These are phyloP conservation scores for Sisor rabdophorus DNA, from an alignment of 2,113 vertebrate genomes.

Conservation along the genomic window DNA sequence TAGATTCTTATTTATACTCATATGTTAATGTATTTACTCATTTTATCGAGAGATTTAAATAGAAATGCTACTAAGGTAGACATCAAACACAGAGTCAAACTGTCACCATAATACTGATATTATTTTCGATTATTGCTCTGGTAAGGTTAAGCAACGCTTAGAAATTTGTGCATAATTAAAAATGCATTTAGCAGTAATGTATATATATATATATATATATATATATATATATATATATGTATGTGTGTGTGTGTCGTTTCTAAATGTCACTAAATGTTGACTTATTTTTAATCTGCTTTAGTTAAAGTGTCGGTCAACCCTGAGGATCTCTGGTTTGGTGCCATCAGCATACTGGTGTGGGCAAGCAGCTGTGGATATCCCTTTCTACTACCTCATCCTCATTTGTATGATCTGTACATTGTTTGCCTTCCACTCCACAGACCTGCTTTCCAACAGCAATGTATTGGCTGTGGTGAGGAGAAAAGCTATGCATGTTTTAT, in stretches of 20 bases:
- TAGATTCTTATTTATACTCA: conserved; percentile 13
- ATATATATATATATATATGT: too few relatives aligned
- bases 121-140: too few relatives aligned
- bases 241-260: too few relatives aligned
- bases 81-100: conserved; percentile 39
- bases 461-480: conserved; percentile 81
- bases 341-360: conserved; percentile 96
- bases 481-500: background rate
- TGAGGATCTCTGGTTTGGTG: conserved; percentile 88
- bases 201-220: too few relatives aligned
- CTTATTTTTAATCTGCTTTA: conserved; percentile 50
- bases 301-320: conserved; percentile 89
- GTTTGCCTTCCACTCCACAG: conserved; percentile 82
- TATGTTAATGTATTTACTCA: conserved; percentile 25
- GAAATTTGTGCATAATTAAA: too few relatives aligned
- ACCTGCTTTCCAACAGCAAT: conserved; percentile 79
- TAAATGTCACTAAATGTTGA: too few relatives aligned
- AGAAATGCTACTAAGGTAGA: conserved; percentile 34
- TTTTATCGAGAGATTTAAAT: background rate
- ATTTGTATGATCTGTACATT: conserved; percentile 79
- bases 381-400: conserved; percentile 83
- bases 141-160: too few relatives aligned
- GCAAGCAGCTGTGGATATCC: conserved; percentile 83
- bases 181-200: too few relatives aligned
- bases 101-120: too few relatives aligned